These are phyloP conservation scores for Megaptera novaeangliae DNA, from an alignment of 2,113 vertebrate species.

Conservation along the genomic window DNA sequence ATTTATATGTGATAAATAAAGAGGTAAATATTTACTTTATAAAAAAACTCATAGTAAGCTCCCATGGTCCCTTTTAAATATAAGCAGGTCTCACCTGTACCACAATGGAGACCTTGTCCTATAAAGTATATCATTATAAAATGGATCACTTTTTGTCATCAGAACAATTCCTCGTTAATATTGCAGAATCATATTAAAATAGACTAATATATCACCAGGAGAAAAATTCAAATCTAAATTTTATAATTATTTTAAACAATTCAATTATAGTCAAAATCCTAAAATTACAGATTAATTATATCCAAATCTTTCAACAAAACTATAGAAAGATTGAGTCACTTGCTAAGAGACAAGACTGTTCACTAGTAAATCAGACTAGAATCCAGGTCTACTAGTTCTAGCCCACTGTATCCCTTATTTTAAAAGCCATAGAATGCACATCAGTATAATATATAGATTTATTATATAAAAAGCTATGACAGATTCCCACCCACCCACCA, in stretches of 20 bases:
- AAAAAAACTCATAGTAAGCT: slow-evolving; percentile 8
- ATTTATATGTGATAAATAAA: slow-evolving; percentile 12
- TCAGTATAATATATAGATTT: not conserved
- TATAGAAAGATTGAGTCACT: not conserved
- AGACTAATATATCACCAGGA: not conserved
- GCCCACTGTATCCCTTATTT: not conserved
- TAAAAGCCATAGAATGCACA: not conserved
- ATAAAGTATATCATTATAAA: not conserved
- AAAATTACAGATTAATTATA: slow-evolving; percentile 28
- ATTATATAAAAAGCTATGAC: not conserved
- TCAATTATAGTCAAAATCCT: not conserved
- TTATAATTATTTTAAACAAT: slow-evolving; percentile 24
- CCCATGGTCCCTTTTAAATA: not conserved
- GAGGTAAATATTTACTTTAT: slow-evolving; percentile 1
- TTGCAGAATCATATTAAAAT: not conserved
- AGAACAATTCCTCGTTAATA: not conserved
- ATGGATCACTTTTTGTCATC: not conserved
- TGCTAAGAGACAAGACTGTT: not conserved
- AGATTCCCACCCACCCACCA: not conserved
- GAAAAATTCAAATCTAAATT: slow-evolving; percentile 8
- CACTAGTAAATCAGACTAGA: not conserved
- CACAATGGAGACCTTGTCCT: not conserved
- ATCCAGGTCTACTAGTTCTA: not conserved
- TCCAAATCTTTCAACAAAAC: not conserved
- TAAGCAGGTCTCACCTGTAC: not conserved